These are phyloP conservation scores for Erebia aethiops DNA, from an alignment of 2,888 invertebrate species.

Conservation along the genomic window DNA sequence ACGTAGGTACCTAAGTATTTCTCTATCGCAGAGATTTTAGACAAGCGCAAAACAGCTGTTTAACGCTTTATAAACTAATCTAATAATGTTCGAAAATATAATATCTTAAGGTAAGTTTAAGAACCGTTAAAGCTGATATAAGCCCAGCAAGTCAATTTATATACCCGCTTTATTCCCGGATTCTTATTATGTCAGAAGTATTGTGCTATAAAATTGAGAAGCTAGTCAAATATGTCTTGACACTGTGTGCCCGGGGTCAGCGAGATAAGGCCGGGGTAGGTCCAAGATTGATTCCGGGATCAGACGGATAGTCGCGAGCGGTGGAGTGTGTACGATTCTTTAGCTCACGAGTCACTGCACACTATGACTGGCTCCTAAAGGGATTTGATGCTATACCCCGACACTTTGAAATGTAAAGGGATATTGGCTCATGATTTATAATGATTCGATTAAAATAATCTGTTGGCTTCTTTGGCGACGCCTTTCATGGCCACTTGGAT, in stretches of 20 bases:
- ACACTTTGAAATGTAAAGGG: slow-evolving; percentile 39
- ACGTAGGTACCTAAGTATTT: no score
- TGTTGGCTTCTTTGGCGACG: no score
- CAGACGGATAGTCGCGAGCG: slow-evolving; percentile 62
- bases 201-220: slow-evolving; percentile 56
- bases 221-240: slow-evolving; percentile 68
- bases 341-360: slow-evolving; percentile 70
- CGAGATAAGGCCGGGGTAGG: slow-evolving; percentile 72
- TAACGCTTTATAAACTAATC: not conserved
- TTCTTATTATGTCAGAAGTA: slow-evolving; percentile 24
- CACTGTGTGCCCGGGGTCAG: slow-evolving; percentile 71
- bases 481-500: no score
- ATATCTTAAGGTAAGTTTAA: not conserved
- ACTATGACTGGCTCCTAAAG: slow-evolving; percentile 60
- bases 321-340: slow-evolving; percentile 73
- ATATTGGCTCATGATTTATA: slow-evolving; percentile 34
- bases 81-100: not conserved
- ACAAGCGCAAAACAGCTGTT: not conserved
- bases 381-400: slow-evolving; percentile 40
- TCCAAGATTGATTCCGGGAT: slow-evolving; percentile 80
- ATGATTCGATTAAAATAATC: slow-evolving; percentile 10
- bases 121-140: not conserved
- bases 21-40: not conserved
- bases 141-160: not conserved
- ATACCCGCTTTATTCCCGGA: not conserved